phyloP scores from a whole-genome alignment of 2,113 vertebrate species.

The Piprites chloris region DNA sequence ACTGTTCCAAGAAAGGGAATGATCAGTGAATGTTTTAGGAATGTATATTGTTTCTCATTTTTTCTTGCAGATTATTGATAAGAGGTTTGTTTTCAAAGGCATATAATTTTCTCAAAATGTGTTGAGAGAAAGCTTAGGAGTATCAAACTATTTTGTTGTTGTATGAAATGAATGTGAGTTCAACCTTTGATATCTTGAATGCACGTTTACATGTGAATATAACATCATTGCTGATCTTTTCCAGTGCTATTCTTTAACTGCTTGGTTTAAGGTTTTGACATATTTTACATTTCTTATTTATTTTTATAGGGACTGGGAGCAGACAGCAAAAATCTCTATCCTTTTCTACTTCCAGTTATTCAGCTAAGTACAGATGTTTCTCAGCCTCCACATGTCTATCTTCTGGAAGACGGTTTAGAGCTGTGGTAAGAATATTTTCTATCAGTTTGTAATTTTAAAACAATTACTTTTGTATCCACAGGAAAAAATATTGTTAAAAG shows the following conservation, averaged over 20 bases:
- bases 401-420: constrained; percentile 96
- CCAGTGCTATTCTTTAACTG: background rate
- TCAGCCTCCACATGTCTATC: constrained; percentile 96
- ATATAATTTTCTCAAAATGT: background rate
- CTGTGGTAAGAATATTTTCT: constrained; percentile 83
- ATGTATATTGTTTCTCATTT: background rate
- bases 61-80: background rate
- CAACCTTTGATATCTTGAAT: background rate
- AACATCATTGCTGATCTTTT: background rate
- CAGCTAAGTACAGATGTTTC: constrained; percentile 97
- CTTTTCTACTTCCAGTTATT: constrained; percentile 96
- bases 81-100: background rate
- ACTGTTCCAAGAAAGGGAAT: background rate
- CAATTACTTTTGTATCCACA: background rate
- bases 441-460: background rate
- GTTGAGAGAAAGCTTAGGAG: background rate
- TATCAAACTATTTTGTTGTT: background rate
- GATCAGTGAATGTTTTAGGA: background rate
- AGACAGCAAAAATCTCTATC: constrained; percentile 94
- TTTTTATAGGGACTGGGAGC: constrained; percentile 87
- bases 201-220: background rate
- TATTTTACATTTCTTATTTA: constrained; percentile 25
- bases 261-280: background rate
- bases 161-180: background rate
- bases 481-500: background rate